Base-by-base conservation (phyloP, 2,888 invertebrate species). In the Dryobotodes eremita region DNA sequence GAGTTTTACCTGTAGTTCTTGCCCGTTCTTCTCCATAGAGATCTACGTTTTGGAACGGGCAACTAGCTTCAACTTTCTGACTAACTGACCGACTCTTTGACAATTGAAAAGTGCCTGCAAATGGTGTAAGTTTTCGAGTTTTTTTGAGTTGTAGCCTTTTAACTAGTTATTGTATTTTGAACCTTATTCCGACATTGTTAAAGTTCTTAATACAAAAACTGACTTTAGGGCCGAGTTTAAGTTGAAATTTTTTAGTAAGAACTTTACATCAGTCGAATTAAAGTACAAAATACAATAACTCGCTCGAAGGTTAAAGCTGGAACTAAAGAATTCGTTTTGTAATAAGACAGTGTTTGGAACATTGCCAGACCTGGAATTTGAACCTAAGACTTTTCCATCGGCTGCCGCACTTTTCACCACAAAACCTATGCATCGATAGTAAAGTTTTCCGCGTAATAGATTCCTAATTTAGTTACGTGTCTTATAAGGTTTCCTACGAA, bases 401-500 rank as follows among this genome's bases (percentile, higher is more conserved):
- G 15, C 10, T 13, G 42, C 42, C 7, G 10, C 10, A 20, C 20
- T 59, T 48, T 57, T 5, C 4, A 55, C 13, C 10, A 62, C 13
- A n/a, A 62, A 50, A 31, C 64, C 31, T n/a, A 5, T 61, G 8
- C 36, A n/a, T 55, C n/a, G 26, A 36, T 50, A 31, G n/a, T 57
- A 57, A 10, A 31, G 3, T 13, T 2, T 66, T 53, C 42, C 0
- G n/a, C 23, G 26, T 50, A 65, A 15, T 17, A 17, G 8, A 26
- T 17, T 17, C 23, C 20, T 42, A 20, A 55, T 31, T 46, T 50
- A 26, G 55, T 80, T 17, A 42, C 5, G 42, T 4, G 15, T 11
- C 31, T 71, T 46, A 5, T 79, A 81, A 48, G 79, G 75, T 42
- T 74, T 79, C 79, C 3, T 59, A 15, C 17, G 31, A 11, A 13